Evolutionary conservation across 2,888 invertebrate species (phyloP), one percentile per base, ranked within the genome.

Genomic region (Phalera bucephala): DNA sequence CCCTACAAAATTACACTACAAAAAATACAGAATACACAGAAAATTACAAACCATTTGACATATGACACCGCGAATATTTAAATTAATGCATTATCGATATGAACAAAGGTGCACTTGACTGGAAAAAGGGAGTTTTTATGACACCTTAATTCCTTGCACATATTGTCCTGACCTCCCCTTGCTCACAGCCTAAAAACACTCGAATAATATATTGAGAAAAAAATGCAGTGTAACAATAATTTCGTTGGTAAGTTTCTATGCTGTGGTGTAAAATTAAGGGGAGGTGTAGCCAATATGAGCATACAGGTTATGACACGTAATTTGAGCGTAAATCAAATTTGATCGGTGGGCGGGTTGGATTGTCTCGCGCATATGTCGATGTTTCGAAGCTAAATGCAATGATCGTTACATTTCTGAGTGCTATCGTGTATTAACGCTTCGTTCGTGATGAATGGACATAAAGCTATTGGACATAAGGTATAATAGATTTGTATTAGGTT

Each of bases 11-110:
- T 74, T 63, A 67, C 71, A 77, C 78, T 69, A 78, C 73, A 69
- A 64, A 60, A 68, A n/a, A n/a, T n/a, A n/a, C n/a, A 57, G 64
- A 65, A 83, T 75, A 81, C 77, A 81, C 69, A 78, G 63, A 72
- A 84, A 88, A 88, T 88, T 88, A 88, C 81, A 72, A 84, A 85
- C 81, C 86, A 85, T 87, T 88, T 89, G 88, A 89, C 88, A 89
- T 88, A 79, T 88, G 88, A 89, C 88, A 88, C 88, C 83, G 87
- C 86, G 88, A 88, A 88, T 88, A 87, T 89, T 87, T 84, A 87
- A 89, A 89, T 89, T 89, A 88, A 86, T 84, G 89, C 84, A 85
- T 89, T 88, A 87, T 78, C 84, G 74, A 88, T 87, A 80, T 59
- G 71, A 74, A 64, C 77, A 70, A 77, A 82, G 78, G 84, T 78